Evolutionary conservation across 2,113 vertebrate genomes (phyloP).

Genomic region (Acrocephalus kingi): DNA sequence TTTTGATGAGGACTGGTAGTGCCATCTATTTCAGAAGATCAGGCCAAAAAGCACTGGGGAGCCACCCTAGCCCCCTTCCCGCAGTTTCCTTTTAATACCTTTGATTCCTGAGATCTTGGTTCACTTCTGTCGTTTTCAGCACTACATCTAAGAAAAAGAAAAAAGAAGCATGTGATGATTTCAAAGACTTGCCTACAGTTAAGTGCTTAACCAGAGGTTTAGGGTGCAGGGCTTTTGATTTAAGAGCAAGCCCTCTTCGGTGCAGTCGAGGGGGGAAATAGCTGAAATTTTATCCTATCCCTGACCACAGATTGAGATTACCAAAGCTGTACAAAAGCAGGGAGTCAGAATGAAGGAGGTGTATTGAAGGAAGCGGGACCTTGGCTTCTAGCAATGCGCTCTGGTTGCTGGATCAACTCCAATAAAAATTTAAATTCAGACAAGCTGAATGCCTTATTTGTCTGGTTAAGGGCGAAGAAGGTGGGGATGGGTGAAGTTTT

Average conservation of each 20-base stretch:
- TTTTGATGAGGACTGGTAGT: constrained; percentile 14
- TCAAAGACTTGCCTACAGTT: constrained; percentile 37
- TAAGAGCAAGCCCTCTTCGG: constrained; percentile 41
- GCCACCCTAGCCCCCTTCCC: background rate
- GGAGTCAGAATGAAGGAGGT: constrained; percentile 62
- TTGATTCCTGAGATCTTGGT: background rate
- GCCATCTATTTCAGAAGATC: background rate
- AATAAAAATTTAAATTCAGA: constrained; percentile 68
- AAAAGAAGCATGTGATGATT: background rate
- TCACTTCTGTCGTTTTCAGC: constrained; percentile 40
- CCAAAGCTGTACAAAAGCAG: constrained; percentile 46
- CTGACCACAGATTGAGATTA: constrained; percentile 69
- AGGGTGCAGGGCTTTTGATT: constrained; percentile 52
- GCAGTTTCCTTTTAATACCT: background rate
- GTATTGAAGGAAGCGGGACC: constrained; percentile 51
- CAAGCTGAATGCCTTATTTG: constrained; percentile 63
- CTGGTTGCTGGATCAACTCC: constrained; percentile 61
- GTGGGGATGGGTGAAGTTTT: constrained; percentile 42
- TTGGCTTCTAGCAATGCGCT: constrained; percentile 32
- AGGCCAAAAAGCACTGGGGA: background rate
- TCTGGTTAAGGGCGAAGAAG: constrained; percentile 44
- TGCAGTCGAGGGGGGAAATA: constrained; percentile 47
- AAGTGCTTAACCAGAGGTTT: constrained; percentile 55
- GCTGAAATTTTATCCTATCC: constrained; percentile 60
- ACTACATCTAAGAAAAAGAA: background rate